A percentile compares a stretch with the other conserved stretches of the same genome.
These are phyloP conservation scores for Thalassaphorura encarpata DNA, from an alignment of 1,140 invertebrate species.

Conservation along the genomic window DNA sequence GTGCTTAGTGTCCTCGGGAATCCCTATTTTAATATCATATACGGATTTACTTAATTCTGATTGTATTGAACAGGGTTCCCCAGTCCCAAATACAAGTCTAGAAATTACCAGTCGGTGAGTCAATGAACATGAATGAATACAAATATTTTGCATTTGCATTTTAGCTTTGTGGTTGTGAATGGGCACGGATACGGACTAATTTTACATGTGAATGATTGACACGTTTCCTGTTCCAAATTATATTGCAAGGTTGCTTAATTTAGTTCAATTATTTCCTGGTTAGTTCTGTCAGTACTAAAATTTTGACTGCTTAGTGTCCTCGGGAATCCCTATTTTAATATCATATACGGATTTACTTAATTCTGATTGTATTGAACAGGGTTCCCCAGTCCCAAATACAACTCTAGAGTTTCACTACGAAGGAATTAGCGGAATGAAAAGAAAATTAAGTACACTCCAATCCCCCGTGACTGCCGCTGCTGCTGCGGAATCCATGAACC, in stretches of 20 bases:
- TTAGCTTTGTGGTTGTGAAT: no score
- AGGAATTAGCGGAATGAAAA: slow-evolving; percentile 28
- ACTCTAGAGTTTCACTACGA: slow-evolving; percentile 28
- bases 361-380: slow-evolving; percentile 12
- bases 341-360: neutral
- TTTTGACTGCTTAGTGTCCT: no score
- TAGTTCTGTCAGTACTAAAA: no score
- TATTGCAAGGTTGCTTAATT: no score
- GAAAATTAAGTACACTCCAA: slow-evolving; percentile 23
- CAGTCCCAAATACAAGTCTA: slow-evolving; percentile 29
- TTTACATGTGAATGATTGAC: no score
- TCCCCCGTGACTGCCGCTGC: neutral
- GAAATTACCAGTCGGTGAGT: slow-evolving; percentile 25
- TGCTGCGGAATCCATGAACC: slow-evolving; percentile 10
- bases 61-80: slow-evolving; percentile 20
- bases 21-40: no score
- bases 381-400: slow-evolving; percentile 29
- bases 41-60: neutral
- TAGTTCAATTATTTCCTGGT: no score
- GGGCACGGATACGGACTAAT: no score
- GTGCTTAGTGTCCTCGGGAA: no score
- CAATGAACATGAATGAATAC: slow-evolving; percentile 27
- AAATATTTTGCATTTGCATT: slow-evolving; percentile 3
- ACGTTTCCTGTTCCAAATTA: no score
- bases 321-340: no score